These are phyloP conservation scores for Caenorhabditis sp. DNA, from an alignment of 2,888 invertebrate genomes.

Conservation along the genomic window DNA sequence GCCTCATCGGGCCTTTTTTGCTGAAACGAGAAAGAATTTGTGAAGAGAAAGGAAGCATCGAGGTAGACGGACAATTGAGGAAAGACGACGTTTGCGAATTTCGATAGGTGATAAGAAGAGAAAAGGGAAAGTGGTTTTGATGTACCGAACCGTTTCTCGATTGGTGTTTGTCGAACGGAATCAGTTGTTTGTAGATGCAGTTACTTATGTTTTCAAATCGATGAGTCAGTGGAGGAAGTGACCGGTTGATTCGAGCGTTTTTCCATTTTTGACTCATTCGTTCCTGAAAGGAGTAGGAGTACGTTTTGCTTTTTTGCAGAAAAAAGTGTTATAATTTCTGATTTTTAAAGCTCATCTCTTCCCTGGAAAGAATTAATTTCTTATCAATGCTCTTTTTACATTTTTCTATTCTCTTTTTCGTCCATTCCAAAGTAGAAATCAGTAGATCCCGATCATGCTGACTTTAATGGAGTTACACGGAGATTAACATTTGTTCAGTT, in stretches of 20 bases:
- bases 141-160: neutral
- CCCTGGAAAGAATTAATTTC: no score
- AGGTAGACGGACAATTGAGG: neutral
- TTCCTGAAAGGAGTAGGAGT: no score
- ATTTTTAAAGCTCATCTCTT: no score
- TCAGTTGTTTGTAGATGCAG: neutral
- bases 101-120: slow-evolving; percentile 2
- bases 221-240: slow-evolving; percentile 24
- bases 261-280: neutral
- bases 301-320: no score
- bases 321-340: no score
- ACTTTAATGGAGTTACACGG: no score
- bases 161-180: slow-evolving; percentile 7
- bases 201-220: slow-evolving; percentile 1
- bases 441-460: no score
- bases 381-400: no score
- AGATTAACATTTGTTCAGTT: no score
- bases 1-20: slow-evolving; percentile 1
- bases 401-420: no score
- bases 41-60: slow-evolving; percentile 3
- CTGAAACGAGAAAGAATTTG: no score
- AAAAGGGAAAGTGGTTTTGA: slow-evolving; percentile 16
- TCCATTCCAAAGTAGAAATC: no score
- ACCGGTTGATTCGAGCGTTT: neutral
- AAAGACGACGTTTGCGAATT: neutral